A percentile compares a stretch with the other conserved stretches of the same genome.
Evolutionary conservation across 2,888 invertebrate genomes (phyloP).

Genomic region (Drosophila mimica): DNA sequence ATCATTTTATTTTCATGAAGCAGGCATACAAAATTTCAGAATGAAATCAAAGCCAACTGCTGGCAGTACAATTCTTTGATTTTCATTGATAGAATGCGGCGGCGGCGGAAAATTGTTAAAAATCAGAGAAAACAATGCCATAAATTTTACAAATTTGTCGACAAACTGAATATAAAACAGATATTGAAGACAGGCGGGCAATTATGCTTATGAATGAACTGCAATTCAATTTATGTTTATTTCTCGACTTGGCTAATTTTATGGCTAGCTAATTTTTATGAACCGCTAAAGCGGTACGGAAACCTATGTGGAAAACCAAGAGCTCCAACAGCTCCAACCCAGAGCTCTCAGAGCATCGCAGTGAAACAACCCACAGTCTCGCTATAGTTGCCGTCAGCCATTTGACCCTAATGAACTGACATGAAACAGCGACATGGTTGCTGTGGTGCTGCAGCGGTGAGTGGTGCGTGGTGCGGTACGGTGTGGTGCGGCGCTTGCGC

Average conservation of each 20-base stretch:
- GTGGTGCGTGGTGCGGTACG: not conserved
- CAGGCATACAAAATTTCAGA: constrained; percentile 23
- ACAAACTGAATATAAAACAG: constrained; percentile 24
- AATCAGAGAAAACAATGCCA: constrained; percentile 22
- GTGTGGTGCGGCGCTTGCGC: constrained; percentile 67
- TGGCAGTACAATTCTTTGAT: constrained; percentile 30
- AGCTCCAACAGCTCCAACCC: constrained; percentile 3
- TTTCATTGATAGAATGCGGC: constrained; percentile 23
- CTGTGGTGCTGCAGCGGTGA: not conserved
- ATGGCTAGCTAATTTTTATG: constrained; percentile 78
- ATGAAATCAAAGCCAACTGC: constrained; percentile 26
- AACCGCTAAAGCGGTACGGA: constrained; percentile 61
- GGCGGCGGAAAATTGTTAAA: constrained; percentile 6
- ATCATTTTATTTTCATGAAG: constrained; percentile 28
- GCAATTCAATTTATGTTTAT: constrained; percentile 71
- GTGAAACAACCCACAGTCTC: constrained; percentile 37
- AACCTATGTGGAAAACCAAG: constrained; percentile 48
- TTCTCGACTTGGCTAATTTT: constrained; percentile 54
- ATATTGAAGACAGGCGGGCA: constrained; percentile 25
- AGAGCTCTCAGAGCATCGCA: constrained; percentile 25
- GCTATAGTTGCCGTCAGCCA: constrained; percentile 53
- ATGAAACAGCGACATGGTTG: constrained; percentile 45
- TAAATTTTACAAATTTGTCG: constrained; percentile 36
- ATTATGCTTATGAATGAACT: constrained; percentile 66
- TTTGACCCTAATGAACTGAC: constrained; percentile 78